These are phyloP conservation scores for Pegoplata infirma DNA, from an alignment of 2,888 invertebrate genomes.

Conservation along the genomic window DNA sequence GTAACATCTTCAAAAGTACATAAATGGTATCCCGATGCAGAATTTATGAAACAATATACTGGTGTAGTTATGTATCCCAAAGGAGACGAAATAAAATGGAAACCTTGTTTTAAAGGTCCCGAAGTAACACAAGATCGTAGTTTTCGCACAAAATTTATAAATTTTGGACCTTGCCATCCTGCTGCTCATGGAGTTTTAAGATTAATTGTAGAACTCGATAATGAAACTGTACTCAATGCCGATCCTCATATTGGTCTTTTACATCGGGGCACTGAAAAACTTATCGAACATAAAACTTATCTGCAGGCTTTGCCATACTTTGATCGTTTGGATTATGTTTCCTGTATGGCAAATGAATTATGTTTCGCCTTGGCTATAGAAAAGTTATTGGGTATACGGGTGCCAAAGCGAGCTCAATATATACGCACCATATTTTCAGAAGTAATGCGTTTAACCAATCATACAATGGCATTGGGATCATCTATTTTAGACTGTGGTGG, in stretches of 20 bases:
- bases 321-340: conserved; percentile 92
- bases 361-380: conserved; percentile 89
- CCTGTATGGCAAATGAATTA: conserved; percentile 90
- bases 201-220: conserved; percentile 88
- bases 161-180: conserved; percentile 94
- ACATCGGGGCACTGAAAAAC: conserved; percentile 93
- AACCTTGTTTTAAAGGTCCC: conserved; percentile 71
- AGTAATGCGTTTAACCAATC: conserved; percentile 88
- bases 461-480: conserved; percentile 86
- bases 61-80: conserved; percentile 81
- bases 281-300: conserved; percentile 94
- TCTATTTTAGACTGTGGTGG: conserved; percentile 90
- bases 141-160: conserved; percentile 84
- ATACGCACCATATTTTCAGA: conserved; percentile 88
- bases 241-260: conserved; percentile 93
- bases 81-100: conserved; percentile 75
- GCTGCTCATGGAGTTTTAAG: conserved; percentile 94
- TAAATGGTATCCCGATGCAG: conserved; percentile 82
- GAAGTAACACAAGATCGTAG: conserved; percentile 80
- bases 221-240: conserved; percentile 87
- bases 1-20: not conserved
- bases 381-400: conserved; percentile 87
- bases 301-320: conserved; percentile 90
- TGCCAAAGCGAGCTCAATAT: conserved; percentile 88
- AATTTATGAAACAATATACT: conserved; percentile 80